Evolutionary conservation across 2,113 vertebrate genomes (phyloP).

Genomic region (Emydocephalus ijimae): DNA sequence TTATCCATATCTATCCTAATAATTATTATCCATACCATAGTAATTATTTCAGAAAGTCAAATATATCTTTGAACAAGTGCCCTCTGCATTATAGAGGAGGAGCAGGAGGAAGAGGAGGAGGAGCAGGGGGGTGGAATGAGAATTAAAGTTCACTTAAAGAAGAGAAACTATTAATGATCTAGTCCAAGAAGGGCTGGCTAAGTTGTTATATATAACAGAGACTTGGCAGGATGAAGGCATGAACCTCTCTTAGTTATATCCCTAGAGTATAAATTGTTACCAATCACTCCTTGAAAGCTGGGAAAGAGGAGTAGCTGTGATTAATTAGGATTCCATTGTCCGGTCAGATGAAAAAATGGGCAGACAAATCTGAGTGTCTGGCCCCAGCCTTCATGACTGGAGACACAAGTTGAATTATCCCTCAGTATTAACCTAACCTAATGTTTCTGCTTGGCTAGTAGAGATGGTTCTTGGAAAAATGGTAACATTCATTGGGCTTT

Average conservation of each 20-base stretch:
- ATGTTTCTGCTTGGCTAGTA: neutral
- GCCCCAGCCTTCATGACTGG: neutral
- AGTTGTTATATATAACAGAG: neutral
- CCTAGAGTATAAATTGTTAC: neutral
- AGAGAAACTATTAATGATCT: neutral
- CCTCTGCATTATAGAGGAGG: neutral
- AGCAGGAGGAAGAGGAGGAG: neutral
- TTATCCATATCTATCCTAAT: neutral
- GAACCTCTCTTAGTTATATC: neutral
- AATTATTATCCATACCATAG: neutral
- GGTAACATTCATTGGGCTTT: neutral
- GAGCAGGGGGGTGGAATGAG: neutral
- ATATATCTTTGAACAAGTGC: neutral
- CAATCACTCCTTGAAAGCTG: neutral
- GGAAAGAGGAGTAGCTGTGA: neutral
- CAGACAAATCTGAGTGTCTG: neutral
- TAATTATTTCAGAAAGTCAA: neutral
- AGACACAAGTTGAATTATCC: neutral
- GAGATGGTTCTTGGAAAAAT: neutral
- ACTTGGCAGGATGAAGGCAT: neutral
- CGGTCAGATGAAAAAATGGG: neutral
- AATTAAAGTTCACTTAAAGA: neutral
- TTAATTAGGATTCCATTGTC: neutral
- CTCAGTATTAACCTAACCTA: neutral
- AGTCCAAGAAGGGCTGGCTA: neutral